Base-by-base conservation (phyloP, 1,140 invertebrate genomes). In the Agraylea sexmaculata region DNA sequence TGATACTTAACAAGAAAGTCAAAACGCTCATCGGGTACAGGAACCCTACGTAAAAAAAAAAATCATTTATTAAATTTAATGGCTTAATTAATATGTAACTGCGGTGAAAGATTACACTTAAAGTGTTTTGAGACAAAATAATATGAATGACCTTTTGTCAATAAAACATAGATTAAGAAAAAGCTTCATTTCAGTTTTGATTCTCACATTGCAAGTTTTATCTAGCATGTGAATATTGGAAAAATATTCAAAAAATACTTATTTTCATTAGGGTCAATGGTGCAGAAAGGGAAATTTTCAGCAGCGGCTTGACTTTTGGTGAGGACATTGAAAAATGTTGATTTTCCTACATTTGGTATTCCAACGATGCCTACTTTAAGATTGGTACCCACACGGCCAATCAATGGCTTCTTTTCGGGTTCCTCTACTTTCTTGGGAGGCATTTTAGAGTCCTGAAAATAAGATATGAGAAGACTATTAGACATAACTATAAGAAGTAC, bases 181-280 rank as follows among this genome's bases (percentile, higher is more conserved):
- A 12, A 8, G 8, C n/a, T 27, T 8, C 25, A 27, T 27, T 27
- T 12, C 25, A 8, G 25, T 27, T 27, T 8, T 12, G 25, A 27
- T 27, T 8, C 8, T 27, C n/a, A 8, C n/a, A 27, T 27, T 27
- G 25, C 25, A 10, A 13, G 11, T 33, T 12, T 33, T 33, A n/a
- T 10, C n/a, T 10, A 7, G 10, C 10, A 11, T 31, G 29, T n/a
- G 17, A 35, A 38, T 40, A 32, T 46, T 49, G 35, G 51, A 38
- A 43, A 50, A 39, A 51, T 46, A 53, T 42, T 50, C 60, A 67
- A 60, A 58, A 53, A 56, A 83, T 85, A 91, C 87, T 93, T 91
- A 95, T 92, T 97, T 81, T 99, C 95, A 90, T 99, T 99, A 16
- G 96, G 96, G 71, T 99, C 93, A 57, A 99, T 99, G 56, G 96